Evolutionary conservation across 2,888 invertebrate species (phyloP).

Genomic region (Morinoia aosen): DNA sequence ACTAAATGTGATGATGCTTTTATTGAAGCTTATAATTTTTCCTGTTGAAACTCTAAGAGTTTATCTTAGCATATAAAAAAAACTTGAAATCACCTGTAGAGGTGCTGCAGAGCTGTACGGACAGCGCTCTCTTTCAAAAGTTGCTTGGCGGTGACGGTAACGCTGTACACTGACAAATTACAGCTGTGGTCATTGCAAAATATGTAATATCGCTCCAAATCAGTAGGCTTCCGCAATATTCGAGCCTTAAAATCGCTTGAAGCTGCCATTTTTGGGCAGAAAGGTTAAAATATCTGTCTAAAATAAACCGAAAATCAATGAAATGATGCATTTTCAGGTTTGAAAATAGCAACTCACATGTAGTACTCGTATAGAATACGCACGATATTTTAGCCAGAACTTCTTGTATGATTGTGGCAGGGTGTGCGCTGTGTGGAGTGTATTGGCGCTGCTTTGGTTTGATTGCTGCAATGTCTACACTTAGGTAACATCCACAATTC

Average conservation of each 20-base stretch:
- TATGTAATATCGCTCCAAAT: not conserved
- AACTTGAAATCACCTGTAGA: not conserved
- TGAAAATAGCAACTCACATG: too few relatives aligned
- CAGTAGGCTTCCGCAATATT: not conserved
- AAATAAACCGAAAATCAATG: not conserved
- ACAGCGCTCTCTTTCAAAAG: not conserved
- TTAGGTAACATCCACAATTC: too few relatives aligned
- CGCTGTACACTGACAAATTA: not conserved
- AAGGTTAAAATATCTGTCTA: not conserved
- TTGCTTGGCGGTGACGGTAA: not conserved
- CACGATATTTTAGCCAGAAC: too few relatives aligned
- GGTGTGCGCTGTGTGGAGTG: too few relatives aligned
- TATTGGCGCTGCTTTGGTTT: too few relatives aligned
- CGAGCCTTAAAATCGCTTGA: not conserved
- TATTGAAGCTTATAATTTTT: too few relatives aligned
- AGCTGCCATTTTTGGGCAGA: not conserved
- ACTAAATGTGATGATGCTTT: too few relatives aligned
- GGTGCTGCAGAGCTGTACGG: not conserved
- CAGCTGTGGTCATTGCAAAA: not conserved
- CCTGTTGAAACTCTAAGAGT: too few relatives aligned
- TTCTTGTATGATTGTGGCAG: too few relatives aligned
- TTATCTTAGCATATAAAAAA: not conserved
- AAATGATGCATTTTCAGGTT: too few relatives aligned
- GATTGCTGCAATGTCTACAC: too few relatives aligned
- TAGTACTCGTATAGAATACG: too few relatives aligned